Conservation (phyloP, 2,797 vertebrate genomes). For the Phyllotis vaccarum region DNA sequence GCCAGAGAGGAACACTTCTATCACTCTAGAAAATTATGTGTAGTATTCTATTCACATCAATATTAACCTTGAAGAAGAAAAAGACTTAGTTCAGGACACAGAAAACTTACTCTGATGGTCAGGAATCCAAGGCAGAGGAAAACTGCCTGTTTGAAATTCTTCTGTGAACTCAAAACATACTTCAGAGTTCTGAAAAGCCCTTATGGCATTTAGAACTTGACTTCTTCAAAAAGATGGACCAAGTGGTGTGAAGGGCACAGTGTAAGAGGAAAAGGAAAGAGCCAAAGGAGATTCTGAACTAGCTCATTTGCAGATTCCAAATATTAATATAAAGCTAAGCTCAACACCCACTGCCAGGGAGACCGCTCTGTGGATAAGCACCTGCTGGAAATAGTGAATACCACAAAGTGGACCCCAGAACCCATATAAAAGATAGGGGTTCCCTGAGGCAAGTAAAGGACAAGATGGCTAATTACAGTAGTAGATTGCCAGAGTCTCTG, state of each 20-base stretch:
- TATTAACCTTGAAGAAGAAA: neutral
- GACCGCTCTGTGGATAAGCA: neutral
- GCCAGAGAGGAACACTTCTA: neutral
- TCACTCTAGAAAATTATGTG: neutral
- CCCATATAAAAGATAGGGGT: neutral
- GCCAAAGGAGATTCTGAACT: too few relatives aligned
- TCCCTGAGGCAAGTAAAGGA: neutral
- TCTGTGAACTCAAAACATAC: neutral
- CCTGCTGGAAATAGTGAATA: neutral
- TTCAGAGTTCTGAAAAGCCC: neutral
- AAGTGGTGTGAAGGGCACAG: neutral
- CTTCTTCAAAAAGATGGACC: neutral
- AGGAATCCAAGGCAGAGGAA: neutral
- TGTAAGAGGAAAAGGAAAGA: neutral
- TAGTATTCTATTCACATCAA: neutral
- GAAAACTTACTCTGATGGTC: neutral
- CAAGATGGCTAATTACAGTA: neutral
- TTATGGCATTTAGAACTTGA: neutral
- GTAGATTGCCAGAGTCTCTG: neutral
- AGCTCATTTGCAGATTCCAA: neutral
- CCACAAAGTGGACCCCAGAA: neutral
- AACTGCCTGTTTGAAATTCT: neutral
- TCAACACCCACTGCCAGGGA: neutral
- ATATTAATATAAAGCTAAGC: neutral
- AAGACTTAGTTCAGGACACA: neutral